Conservation (phyloP, 2,113 vertebrate species). For the Oenanthe melanoleuca region DNA sequence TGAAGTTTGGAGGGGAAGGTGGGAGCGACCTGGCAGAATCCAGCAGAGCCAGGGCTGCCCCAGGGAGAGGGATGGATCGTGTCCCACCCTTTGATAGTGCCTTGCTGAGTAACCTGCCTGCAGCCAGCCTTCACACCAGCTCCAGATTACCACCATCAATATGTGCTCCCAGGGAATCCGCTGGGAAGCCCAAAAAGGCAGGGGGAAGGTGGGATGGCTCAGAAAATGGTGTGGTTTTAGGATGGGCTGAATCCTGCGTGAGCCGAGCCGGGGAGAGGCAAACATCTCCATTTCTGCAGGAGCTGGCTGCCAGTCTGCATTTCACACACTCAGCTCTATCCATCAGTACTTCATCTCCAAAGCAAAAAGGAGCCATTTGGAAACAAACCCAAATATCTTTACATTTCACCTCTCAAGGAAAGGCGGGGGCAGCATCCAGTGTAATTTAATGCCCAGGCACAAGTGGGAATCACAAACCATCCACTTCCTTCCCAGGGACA, state of each 20-base stretch:
- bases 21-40: not conserved
- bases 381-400: slow-evolving; percentile 43
- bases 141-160: slow-evolving; percentile 11
- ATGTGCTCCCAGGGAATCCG: not conserved
- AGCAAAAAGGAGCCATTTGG: slow-evolving; percentile 33
- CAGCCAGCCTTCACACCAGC: not conserved
- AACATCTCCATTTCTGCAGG: not conserved
- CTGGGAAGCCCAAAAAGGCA: not conserved
- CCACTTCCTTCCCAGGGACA: slow-evolving; percentile 25
- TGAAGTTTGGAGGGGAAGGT: not conserved
- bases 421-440: not conserved
- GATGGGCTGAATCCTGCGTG: fast-evolving
- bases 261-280: fast-evolving
- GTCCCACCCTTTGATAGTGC: not conserved
- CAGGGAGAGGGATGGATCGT: not conserved
- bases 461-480: not conserved
- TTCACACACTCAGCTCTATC: slow-evolving; percentile 37
- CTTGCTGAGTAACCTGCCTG: not conserved
- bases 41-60: not conserved
- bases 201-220: not conserved
- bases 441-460: slow-evolving; percentile 57
- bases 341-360: not conserved
- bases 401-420: slow-evolving; percentile 17
- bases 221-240: not conserved
- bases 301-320: slow-evolving; percentile 34